Evolutionary conservation across 64 coral and sea anemone species (phyloP).

Genomic region (Montipora sp.): DNA sequence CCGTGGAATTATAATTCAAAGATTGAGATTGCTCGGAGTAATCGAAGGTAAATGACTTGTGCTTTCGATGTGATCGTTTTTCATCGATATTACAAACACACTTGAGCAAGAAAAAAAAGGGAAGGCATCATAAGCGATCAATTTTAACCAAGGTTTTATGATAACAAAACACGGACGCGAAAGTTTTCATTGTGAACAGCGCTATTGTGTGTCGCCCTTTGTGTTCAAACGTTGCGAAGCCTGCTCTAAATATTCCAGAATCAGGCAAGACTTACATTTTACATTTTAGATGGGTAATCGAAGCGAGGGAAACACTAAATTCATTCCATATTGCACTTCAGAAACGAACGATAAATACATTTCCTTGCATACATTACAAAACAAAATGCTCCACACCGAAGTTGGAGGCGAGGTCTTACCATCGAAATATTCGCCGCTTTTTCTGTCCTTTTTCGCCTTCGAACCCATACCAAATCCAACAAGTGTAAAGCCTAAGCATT

Average conservation of each 20-base stretch:
- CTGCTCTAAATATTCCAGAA: background rate
- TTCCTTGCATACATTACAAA: constrained; percentile 76
- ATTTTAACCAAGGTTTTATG: background rate
- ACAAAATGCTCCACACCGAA: constrained; percentile 42
- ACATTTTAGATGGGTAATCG: background rate
- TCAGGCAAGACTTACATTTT: background rate
- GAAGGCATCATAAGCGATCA: background rate
- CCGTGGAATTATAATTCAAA: background rate
- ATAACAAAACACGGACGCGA: constrained; percentile 35
- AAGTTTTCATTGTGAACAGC: constrained; percentile 17
- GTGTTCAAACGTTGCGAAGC: background rate
- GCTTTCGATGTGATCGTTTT: background rate
- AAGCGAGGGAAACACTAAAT: background rate
- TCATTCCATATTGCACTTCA: constrained; percentile 16
- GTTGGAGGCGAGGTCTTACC: constrained; percentile 85
- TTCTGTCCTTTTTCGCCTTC: constrained; percentile 68
- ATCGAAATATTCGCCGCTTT: constrained; percentile 49
- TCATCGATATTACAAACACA: background rate
- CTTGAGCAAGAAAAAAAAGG: background rate
- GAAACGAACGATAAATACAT: background rate
- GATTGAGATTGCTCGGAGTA: background rate
- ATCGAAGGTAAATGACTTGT: background rate
- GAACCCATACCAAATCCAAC: constrained; percentile 67
- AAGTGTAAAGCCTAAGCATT: constrained; percentile 31
- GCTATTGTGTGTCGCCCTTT: background rate